Evolutionary conservation across 2,888 invertebrate species (phyloP), one percentile per base, ranked within the genome.

Genomic region (Xestia rhomboidea): DNA sequence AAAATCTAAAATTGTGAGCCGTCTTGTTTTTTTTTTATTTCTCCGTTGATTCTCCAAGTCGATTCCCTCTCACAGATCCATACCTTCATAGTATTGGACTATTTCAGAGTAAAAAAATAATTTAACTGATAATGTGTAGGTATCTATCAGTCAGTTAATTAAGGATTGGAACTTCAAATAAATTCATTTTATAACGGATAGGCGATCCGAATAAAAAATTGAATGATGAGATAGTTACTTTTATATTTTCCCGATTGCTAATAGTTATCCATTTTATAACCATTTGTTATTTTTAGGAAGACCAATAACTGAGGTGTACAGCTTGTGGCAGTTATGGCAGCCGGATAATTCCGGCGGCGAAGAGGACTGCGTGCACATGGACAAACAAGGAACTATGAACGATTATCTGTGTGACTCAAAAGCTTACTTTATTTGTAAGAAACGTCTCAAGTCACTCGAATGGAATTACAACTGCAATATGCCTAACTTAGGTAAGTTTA

Each of bases 381-480:
- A 87, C 2, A 13, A 8, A 13, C 88, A 90, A 2, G 92, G 92
- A 38, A 38, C 81, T 4, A 81, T 94, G 30, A 92, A 93, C 57
- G 95, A 95, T 49, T 91, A 90, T 21, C 73, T 76, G 0, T 96
- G 95, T 70, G 77, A 83, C 7, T 83, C 81, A 13, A 90, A 83
- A 18, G 90, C 85, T 66, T 91, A 93, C 0, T 96, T 93, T 77
- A 90, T 95, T 8, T 96, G 96, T 87, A 95, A 94, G 87, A 96
- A 95, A 78, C 89, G 89, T 1, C 86, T 93, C 0, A 73, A 81
- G 10, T 82, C 89, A 0, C 66, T 95, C 10, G 86, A 93, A 11
- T 96, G 95, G 95, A 94, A 95, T 67, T 67, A 79, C 0, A 63
- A 85, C 0, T 95, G 95, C 79, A 89, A 93, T 68, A 90, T 93